These are phyloP conservation scores for Stenotaenia linearis DNA, from an alignment of 2,888 invertebrate genomes.

Conservation along the genomic window DNA sequence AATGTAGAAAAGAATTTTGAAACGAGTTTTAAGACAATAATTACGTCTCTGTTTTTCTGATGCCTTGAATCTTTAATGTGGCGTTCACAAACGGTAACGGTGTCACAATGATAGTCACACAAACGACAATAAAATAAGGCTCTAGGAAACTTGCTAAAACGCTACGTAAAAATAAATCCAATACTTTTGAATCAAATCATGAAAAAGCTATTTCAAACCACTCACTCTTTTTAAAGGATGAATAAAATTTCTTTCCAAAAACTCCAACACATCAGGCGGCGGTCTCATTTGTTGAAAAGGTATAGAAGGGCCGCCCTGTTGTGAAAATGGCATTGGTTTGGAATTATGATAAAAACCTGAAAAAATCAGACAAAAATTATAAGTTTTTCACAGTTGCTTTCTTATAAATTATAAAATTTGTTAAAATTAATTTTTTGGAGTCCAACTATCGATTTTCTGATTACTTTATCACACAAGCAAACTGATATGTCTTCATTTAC, in stretches of 20 bases:
- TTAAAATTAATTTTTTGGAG: too few relatives aligned
- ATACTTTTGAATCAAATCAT: neutral
- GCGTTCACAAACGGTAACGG: constrained; percentile 42
- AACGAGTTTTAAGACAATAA: neutral
- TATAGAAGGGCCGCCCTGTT: neutral
- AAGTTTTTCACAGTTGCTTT: too few relatives aligned
- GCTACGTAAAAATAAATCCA: constrained; percentile 40
- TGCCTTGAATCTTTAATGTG: constrained; percentile 46
- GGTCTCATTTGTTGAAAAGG: neutral
- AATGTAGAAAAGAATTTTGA: neutral
- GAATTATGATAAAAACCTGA: neutral
- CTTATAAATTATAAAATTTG: too few relatives aligned
- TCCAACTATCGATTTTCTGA: too few relatives aligned
- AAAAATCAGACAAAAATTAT: neutral
- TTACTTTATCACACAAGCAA: too few relatives aligned
- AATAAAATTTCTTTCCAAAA: neutral
- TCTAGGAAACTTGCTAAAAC: constrained; percentile 43
- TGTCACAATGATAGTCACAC: constrained; percentile 48
- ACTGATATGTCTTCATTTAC: too few relatives aligned
- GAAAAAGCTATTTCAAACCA: neutral
- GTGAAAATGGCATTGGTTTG: constrained; percentile 1
- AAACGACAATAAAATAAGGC: constrained; percentile 47
- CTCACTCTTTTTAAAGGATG: neutral
- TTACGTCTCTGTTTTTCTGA: constrained; percentile 27
- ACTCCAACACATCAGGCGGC: neutral